phyloP scores from a whole-genome alignment of 2,888 invertebrate species.

The Patella depressa region DNA sequence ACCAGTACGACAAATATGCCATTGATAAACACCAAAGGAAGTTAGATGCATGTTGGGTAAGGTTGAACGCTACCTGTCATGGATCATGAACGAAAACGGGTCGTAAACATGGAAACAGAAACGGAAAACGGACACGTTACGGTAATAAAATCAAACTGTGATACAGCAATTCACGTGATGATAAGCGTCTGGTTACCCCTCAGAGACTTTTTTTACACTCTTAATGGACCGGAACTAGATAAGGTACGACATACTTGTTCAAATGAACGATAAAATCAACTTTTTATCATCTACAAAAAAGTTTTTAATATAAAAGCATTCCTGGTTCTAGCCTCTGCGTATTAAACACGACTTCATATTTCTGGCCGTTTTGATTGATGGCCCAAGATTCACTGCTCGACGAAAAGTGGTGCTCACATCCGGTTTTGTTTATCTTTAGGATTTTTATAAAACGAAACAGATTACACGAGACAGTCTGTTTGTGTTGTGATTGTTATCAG shows the following conservation, averaged over 20 bases:
- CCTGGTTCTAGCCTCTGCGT: background rate
- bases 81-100: background rate
- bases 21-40: too few relatives aligned
- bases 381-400: slow-evolving; percentile 4
- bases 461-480: slow-evolving; percentile 3
- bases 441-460: slow-evolving; percentile 4
- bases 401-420: slow-evolving; percentile 3
- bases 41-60: too few relatives aligned
- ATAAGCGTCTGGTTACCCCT: background rate
- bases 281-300: background rate
- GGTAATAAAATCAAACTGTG: slow-evolving; percentile 4
- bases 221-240: slow-evolving; percentile 10
- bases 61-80: background rate
- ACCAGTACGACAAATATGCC: too few relatives aligned
- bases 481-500: slow-evolving; percentile 4
- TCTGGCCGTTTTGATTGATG: background rate
- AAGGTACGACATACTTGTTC: slow-evolving; percentile 5
- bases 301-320: slow-evolving; percentile 5
- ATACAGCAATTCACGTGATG: background rate
- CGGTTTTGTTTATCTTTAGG: slow-evolving; percentile 1
- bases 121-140: background rate
- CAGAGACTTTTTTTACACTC: background rate
- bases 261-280: slow-evolving; percentile 1
- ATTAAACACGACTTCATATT: background rate
- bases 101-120: background rate